Base-by-base conservation (phyloP, 1,140 invertebrate genomes). In the Drosophila arizonae region DNA sequence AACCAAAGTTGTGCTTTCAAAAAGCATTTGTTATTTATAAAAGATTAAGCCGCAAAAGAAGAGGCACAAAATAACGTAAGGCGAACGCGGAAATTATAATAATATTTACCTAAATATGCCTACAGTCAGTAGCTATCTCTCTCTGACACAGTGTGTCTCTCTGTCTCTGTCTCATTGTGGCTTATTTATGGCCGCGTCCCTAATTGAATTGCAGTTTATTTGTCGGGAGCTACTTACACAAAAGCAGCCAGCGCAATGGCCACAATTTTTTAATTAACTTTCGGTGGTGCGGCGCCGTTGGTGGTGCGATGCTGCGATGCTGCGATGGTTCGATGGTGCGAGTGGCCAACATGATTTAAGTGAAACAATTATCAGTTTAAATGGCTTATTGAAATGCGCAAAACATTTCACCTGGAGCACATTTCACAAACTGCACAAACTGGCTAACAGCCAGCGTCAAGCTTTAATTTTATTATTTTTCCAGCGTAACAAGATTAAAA, bases 171-270 rank as follows among this genome's bases (percentile, higher is more conserved):
- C n/a, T 41, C 21, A 39, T 5, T 39, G 17, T 72, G 84, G 76
- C 72, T 75, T 87, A 87, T 87, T 87, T 88, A 87, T 87, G 84
- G 67, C 63, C 73, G 56, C 63, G 80, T 71, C 76, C 84, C 77
- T 87, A 87, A 87, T 87, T 87, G 84, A 87, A 87, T 87, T 88
- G 84, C 85, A 87, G 79, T 87, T 87, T 87, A 88, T 87, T 87
- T 84, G 82, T 68, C 62, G 33, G 58, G 28, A 57, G 24, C 56
- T 88, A 82, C 82, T 86, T 86, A 78, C 54, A 81, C 82, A 87
- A 87, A 88, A 82, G 81, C 71, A 73, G 60, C 11, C 52, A 62
- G 56, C 43, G 58, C 72, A 63, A 63, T 65, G 75, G 76, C 82
- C 82, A 88, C 81, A 86, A 82, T 87, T 87, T 87, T 87, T 87